Percentiles rank a stretch among this genome's conserved stretches.
phyloP scores from a whole-genome alignment of 2,797 vertebrate species.

The Nyctibius grandis region DNA sequence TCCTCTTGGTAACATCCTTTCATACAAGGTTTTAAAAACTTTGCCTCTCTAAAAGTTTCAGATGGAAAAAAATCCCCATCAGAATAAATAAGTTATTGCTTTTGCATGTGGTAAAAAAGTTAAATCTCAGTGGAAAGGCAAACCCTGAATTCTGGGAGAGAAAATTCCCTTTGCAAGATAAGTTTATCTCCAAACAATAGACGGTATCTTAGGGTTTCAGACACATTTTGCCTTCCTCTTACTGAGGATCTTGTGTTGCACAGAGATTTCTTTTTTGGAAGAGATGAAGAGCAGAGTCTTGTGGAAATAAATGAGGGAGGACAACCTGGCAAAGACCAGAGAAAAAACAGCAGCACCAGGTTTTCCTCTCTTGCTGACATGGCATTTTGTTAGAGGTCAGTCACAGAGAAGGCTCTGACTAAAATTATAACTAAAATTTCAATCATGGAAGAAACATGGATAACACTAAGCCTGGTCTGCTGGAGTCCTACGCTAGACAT shows the following conservation, averaged over 20 bases:
- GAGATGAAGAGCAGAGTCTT: not conserved
- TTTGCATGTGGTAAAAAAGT: not conserved
- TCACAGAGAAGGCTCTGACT: not conserved
- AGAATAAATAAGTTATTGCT: not conserved
- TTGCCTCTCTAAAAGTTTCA: not conserved
- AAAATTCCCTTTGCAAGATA: not conserved
- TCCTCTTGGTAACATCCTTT: not conserved
- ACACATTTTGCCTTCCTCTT: not conserved
- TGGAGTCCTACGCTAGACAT: not conserved
- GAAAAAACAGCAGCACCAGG: not conserved
- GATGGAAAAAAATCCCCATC: not conserved
- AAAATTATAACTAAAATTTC: slow-evolving; percentile 1
- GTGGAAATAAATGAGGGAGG: not conserved
- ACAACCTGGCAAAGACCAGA: not conserved
- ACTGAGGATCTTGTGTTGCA: not conserved
- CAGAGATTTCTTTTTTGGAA: not conserved
- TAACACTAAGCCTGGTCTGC: not conserved
- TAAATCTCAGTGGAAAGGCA: not conserved
- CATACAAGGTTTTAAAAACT: not conserved
- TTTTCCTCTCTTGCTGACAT: not conserved
- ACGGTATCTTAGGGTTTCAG: not conserved
- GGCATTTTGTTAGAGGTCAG: not conserved
- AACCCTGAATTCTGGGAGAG: not conserved
- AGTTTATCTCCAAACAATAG: not conserved
- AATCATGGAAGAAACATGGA: not conserved